These are phyloP conservation scores for Corythornis vintsioides DNA, from an alignment of 2,113 vertebrate species.

Conservation along the genomic window DNA sequence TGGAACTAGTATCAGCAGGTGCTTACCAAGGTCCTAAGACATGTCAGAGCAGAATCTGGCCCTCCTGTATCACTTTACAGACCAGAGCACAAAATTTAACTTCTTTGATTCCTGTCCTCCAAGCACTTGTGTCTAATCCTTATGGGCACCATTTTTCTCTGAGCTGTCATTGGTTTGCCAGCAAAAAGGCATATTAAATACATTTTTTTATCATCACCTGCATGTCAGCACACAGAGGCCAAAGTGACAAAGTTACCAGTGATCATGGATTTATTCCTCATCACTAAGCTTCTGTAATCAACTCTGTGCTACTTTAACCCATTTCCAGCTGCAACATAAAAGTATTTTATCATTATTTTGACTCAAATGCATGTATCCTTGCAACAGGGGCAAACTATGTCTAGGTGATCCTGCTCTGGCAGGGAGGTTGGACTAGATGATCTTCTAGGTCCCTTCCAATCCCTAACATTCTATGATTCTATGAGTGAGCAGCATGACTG, in stretches of 20 bases:
- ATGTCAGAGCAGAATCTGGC: neutral
- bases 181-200: neutral
- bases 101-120: neutral
- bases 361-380: neutral
- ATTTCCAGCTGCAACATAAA: neutral
- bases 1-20: neutral
- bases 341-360: neutral
- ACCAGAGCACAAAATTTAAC: neutral
- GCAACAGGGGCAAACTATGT: neutral
- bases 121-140: neutral
- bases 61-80: neutral
- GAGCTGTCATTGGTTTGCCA: neutral
- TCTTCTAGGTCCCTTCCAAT: too few species aligned
- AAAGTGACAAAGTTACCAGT: neutral
- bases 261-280: neutral
- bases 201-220: neutral
- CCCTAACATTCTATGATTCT: too few species aligned
- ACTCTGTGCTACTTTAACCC: neutral
- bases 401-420: too few species aligned
- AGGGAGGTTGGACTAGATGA: too few species aligned
- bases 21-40: neutral
- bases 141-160: neutral
- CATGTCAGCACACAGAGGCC: neutral
- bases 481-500: neutral
- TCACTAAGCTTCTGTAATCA: neutral